Evolutionary conservation across 2,797 vertebrate genomes (phyloP), one percentile per base, ranked within the genome.

Genomic region (Crenuchus spilurus): DNA sequence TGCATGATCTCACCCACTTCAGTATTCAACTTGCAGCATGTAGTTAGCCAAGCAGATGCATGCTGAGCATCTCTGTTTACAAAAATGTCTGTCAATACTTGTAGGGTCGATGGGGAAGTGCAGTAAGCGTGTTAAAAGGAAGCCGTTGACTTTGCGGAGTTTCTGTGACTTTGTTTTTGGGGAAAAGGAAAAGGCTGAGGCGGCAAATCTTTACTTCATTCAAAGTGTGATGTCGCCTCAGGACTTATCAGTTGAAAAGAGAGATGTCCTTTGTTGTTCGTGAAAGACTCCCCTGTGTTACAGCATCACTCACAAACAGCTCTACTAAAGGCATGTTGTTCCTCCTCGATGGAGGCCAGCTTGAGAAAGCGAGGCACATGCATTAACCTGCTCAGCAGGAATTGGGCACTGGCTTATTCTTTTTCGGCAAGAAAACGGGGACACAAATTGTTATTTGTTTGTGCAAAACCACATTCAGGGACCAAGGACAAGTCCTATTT

Each of bases 191-290:
- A 76, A n/a, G n/a, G 74, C 75, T 70, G 58, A 70, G 63, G 55
- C 72, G 62, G 60, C 72, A 39, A 80, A 80, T 64, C 71, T 49
- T 70, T 55, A 71, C 70, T 81, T 72, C 71, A 49, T 78, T 78
- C 64, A 54, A 69, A 67, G 65, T 18, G 58, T 54, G 58, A 64
- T 80, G 77, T 78, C 58, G 76, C 81, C 67, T 54, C 66, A 68
- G 66, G 79, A 78, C 72, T 70, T 77, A 78, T 70, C 72, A 70
- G 54, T 79, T 76, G 68, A 80, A 76, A 70, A 71, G 35, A 84
- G 72, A 82, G 60, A 70, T 82, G 58, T 49, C 54, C 76, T 62
- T 82, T 85, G 33, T 78, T 81, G 66, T 70, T 58, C 28, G 42
- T 61, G 24, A 57, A 74, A 67, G 75, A 67, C 73, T 81, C 75